These are phyloP conservation scores for Lasioglossum vierecki DNA, from an alignment of 2,888 invertebrate genomes.

Conservation along the genomic window DNA sequence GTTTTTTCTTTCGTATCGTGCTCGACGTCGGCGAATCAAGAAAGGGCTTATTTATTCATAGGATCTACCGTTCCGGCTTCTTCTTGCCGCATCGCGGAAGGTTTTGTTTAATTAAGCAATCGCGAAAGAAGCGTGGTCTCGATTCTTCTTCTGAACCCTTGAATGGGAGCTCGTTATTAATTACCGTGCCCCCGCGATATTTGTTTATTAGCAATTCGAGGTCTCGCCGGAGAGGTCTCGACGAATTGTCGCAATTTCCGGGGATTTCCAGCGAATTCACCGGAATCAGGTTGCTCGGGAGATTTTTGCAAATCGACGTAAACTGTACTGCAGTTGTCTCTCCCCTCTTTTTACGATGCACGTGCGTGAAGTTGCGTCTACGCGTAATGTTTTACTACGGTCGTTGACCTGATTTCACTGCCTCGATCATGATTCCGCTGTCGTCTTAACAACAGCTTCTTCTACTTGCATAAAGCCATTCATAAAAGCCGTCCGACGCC, in stretches of 20 bases:
- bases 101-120: slow-evolving; percentile 60
- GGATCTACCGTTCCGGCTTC: slow-evolving; percentile 36
- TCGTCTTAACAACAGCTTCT: slow-evolving; percentile 45
- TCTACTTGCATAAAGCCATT: slow-evolving; percentile 40
- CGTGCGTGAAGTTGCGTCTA: slow-evolving; percentile 62
- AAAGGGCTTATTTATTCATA: slow-evolving; percentile 53
- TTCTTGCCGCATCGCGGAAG: slow-evolving; percentile 19
- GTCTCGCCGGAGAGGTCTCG: neutral
- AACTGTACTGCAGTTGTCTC: slow-evolving; percentile 56
- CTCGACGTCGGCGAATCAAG: slow-evolving; percentile 35
- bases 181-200: slow-evolving; percentile 7
- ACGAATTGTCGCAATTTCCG: neutral
- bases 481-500: slow-evolving; percentile 31
- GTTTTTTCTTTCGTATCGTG: slow-evolving; percentile 40
- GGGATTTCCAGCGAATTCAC: neutral
- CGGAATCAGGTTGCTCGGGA: neutral
- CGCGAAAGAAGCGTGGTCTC: slow-evolving; percentile 24
- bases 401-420: slow-evolving; percentile 58
- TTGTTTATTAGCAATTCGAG: slow-evolving; percentile 15
- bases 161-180: slow-evolving; percentile 25
- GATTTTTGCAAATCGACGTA: slow-evolving; percentile 75
- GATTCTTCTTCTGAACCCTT: neutral
- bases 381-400: slow-evolving; percentile 63
- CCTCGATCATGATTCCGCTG: slow-evolving; percentile 44
- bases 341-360: slow-evolving; percentile 46